A percentile compares a stretch with the other conserved stretches of the same genome.
Conservation (phyloP, 2,888 invertebrate species). For the Proisotoma minuta region DNA sequence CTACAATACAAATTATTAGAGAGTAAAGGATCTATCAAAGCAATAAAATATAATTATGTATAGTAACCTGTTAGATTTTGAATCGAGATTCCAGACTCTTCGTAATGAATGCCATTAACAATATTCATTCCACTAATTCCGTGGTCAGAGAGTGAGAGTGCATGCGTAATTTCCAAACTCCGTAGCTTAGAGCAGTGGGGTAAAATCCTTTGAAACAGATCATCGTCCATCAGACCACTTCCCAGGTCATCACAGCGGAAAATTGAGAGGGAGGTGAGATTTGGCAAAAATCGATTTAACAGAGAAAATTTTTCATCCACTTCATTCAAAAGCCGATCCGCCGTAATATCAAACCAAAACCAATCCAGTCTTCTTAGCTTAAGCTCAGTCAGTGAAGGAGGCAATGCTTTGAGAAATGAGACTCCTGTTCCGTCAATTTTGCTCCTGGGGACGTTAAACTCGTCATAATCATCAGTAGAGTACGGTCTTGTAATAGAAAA, state of each 20-base stretch:
- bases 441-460: not conserved
- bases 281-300: slow-evolving; percentile 17
- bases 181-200: slow-evolving; percentile 13
- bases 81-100: slow-evolving; percentile 22
- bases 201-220: slow-evolving; percentile 26
- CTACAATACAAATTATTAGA: slow-evolving; percentile 10
- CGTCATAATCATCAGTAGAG: not conserved
- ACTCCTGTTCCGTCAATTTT: slow-evolving; percentile 22
- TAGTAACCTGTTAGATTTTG: slow-evolving; percentile 23
- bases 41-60: not conserved
- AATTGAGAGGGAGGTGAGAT: slow-evolving; percentile 23
- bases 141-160: slow-evolving; percentile 16
- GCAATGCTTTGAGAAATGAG: slow-evolving; percentile 19
- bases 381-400: not conserved
- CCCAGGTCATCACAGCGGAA: slow-evolving; percentile 21
- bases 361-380: slow-evolving; percentile 18
- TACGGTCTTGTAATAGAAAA: slow-evolving; percentile 23
- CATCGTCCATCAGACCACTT: slow-evolving; percentile 21
- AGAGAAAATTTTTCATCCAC: slow-evolving; percentile 16
- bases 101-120: not conserved
- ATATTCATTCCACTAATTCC: slow-evolving; percentile 24
- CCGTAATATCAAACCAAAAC: slow-evolving; percentile 18
- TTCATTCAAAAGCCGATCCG: not conserved
- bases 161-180: slow-evolving; percentile 26
- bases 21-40: not conserved